Percentiles rank a stretch among this genome's conserved stretches.
Evolutionary conservation across 2,888 invertebrate species (phyloP).

Genomic region (Ceramica pisi): DNA sequence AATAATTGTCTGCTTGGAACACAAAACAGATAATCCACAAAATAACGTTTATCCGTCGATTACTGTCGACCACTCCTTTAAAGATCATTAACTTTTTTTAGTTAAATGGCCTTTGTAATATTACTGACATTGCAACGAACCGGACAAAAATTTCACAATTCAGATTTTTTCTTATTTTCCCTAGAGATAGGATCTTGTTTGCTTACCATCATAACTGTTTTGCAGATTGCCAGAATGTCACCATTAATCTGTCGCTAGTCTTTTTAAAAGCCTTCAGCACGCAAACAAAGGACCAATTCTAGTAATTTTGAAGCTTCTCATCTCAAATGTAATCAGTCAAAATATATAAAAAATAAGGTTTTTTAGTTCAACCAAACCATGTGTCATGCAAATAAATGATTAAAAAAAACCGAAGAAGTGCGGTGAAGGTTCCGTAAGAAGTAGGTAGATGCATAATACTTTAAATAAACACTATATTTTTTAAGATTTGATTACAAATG

Average conservation of each 20-base stretch:
- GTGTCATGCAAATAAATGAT: background rate
- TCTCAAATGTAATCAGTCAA: too few species aligned
- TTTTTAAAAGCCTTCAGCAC: background rate
- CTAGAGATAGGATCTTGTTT: too few species aligned
- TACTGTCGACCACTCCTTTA: background rate
- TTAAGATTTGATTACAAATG: too few species aligned
- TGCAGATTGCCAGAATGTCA: background rate
- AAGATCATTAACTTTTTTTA: background rate
- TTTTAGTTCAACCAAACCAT: background rate
- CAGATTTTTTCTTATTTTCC: too few species aligned
- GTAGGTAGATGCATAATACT: too few species aligned
- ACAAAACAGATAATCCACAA: constrained; percentile 19
- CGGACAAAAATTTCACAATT: background rate
- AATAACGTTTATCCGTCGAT: background rate
- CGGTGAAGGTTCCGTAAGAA: too few species aligned
- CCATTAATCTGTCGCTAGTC: background rate
- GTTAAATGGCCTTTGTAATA: background rate
- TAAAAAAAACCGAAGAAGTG: too few species aligned
- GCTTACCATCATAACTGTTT: too few species aligned
- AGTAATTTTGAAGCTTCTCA: too few species aligned
- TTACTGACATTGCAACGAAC: background rate
- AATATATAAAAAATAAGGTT: too few species aligned
- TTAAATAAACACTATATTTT: too few species aligned
- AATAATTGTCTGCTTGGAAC: constrained; percentile 22
- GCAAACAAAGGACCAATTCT: background rate